Conservation (phyloP, 2,888 invertebrate species). For the Invenusta paracnida region DNA sequence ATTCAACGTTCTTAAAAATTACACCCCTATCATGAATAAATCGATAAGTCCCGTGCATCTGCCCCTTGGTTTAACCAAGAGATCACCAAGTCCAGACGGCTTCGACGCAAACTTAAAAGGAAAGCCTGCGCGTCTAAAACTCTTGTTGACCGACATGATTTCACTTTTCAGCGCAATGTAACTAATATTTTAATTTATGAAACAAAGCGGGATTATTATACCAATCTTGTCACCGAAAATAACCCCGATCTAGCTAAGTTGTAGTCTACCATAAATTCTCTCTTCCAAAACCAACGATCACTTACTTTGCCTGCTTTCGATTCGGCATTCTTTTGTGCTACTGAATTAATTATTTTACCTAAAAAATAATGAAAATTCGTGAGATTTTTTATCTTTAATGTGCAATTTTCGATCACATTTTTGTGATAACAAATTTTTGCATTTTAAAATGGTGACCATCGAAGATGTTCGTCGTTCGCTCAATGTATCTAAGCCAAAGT, state of each 20-base stretch:
- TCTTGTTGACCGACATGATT: neutral
- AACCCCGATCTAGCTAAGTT: constrained; percentile 9
- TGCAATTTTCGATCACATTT: neutral
- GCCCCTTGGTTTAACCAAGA: constrained; percentile 7
- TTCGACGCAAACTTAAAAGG: neutral
- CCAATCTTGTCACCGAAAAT: constrained; percentile 7
- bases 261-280: constrained; percentile 21
- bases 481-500: constrained; percentile 32
- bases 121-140: constrained; percentile 1
- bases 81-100: neutral
- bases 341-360: constrained; percentile 29
- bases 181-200: constrained; percentile 10
- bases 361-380: constrained; percentile 15
- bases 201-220: constrained; percentile 17
- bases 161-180: constrained; percentile 10
- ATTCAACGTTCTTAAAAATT: neutral
- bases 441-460: constrained; percentile 18
- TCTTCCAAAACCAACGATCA: neutral
- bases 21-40: constrained; percentile 17
- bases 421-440: constrained; percentile 2
- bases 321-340: neutral
- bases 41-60: constrained; percentile 13
- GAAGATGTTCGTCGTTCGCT: constrained; percentile 16
- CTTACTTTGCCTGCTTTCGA: neutral
- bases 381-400: constrained; percentile 2